Percentiles rank a stretch among this genome's conserved stretches.
phyloP scores from a whole-genome alignment of 2,113 vertebrate genomes.

The Clinocottus analis region DNA sequence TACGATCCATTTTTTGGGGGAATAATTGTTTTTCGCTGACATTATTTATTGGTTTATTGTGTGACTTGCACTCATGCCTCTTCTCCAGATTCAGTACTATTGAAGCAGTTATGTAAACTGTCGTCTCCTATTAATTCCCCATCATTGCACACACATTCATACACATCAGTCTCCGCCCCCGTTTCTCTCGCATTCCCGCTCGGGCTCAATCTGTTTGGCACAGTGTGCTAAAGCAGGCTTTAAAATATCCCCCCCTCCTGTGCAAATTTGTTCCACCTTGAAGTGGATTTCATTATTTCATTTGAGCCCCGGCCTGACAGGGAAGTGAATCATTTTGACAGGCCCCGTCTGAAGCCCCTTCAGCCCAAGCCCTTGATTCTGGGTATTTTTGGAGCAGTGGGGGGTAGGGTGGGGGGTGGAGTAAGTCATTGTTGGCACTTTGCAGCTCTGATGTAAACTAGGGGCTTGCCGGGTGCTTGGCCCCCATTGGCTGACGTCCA shows the following conservation, averaged over 20 bases:
- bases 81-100: constrained; percentile 40
- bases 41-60: constrained; percentile 44
- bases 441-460: constrained; percentile 75
- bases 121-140: constrained; percentile 68
- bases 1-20: background rate
- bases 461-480: constrained; percentile 66
- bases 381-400: constrained; percentile 83
- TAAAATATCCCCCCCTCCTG: constrained; percentile 81
- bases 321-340: constrained; percentile 87
- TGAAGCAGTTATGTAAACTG: constrained; percentile 63
- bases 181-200: constrained; percentile 61
- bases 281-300: constrained; percentile 87
- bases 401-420: constrained; percentile 74
- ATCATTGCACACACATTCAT: constrained; percentile 67
- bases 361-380: constrained; percentile 80
- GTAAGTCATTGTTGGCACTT: constrained; percentile 75
- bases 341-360: constrained; percentile 81
- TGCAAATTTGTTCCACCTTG: constrained; percentile 85
- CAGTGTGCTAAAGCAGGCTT: constrained; percentile 73
- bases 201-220: constrained; percentile 76
- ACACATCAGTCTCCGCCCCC: constrained; percentile 59
- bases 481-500: constrained; percentile 78
- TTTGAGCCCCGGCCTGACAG: constrained; percentile 81
- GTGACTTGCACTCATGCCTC: constrained; percentile 20
- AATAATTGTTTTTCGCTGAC: constrained; percentile 31